Conservation (phyloP, 2,113 vertebrate species). For the Indri indri region DNA sequence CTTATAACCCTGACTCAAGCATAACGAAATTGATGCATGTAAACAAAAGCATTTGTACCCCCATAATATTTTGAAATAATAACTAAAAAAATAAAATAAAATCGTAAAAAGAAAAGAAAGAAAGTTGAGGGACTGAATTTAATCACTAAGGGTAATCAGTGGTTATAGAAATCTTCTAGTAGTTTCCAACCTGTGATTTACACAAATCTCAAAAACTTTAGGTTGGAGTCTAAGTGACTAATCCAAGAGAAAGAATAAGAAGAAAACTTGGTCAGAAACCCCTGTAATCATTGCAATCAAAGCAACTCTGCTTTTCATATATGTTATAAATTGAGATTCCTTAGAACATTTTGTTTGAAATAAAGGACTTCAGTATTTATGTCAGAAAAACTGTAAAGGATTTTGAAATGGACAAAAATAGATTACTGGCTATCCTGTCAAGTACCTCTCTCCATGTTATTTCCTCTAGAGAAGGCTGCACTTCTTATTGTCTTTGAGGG, state of each 20-base stretch:
- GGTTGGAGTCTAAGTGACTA: neutral
- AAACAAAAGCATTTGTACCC: no score
- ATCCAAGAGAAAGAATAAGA: neutral
- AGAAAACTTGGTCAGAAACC: neutral
- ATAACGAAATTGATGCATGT: no score
- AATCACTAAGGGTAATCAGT: neutral
- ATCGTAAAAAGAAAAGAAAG: no score
- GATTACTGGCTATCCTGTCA: neutral
- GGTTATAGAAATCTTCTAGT: neutral
- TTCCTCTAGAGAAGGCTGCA: neutral
- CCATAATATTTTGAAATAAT: no score
- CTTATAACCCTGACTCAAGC: no score
- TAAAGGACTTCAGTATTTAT: neutral
- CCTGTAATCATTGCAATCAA: neutral
- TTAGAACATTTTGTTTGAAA: conserved; percentile 32
- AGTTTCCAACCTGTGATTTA: neutral
- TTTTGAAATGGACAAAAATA: conserved; percentile 17
- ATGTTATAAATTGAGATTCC: neutral
- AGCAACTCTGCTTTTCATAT: neutral
- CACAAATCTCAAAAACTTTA: neutral
- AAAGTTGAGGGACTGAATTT: neutral
- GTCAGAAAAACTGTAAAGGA: neutral
- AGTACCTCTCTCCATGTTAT: neutral
- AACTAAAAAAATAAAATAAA: no score
- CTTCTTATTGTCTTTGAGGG: neutral